Evolutionary conservation across 2,888 invertebrate species (phyloP).

Genomic region (Oxytorus armatus): DNA sequence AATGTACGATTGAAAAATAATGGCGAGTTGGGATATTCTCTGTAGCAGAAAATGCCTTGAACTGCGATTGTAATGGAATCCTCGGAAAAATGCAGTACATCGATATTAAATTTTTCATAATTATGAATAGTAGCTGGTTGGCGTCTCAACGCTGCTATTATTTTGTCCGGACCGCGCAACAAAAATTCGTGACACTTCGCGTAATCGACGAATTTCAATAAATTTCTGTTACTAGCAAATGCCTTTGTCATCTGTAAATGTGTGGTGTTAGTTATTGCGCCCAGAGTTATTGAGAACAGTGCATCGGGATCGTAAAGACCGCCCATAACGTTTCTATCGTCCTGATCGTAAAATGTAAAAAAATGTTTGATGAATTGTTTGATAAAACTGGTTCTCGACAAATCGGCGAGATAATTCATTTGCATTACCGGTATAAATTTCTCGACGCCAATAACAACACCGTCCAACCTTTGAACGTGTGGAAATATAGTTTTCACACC

Average conservation of each 20-base stretch:
- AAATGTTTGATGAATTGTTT: conserved; percentile 81
- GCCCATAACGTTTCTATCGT: conserved; percentile 79
- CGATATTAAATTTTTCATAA: conserved; percentile 77
- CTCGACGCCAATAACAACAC: conserved; percentile 77
- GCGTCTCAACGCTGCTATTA: conserved; percentile 76
- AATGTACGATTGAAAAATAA: conserved; percentile 80
- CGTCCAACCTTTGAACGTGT: conserved; percentile 79
- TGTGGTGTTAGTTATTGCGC: conserved; percentile 74
- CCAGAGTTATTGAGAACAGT: conserved; percentile 81
- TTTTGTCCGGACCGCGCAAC: conserved; percentile 80
- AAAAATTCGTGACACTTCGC: conserved; percentile 82
- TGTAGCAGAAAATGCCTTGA: conserved; percentile 80
- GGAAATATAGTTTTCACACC: conserved; percentile 79
- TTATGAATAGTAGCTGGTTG: conserved; percentile 80
- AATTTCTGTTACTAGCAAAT: conserved; percentile 79
- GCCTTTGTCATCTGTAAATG: conserved; percentile 80
- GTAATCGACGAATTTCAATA: conserved; percentile 82
- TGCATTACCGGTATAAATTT: conserved; percentile 74
- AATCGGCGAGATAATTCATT: conserved; percentile 76
- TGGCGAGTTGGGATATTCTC: conserved; percentile 74
- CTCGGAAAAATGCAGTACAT: conserved; percentile 76
- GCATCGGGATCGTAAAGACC: conserved; percentile 81
- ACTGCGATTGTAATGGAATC: conserved; percentile 76
- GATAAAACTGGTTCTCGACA: conserved; percentile 74
- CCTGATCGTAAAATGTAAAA: conserved; percentile 81